Evolutionary conservation across 2,888 invertebrate genomes (phyloP).

Genomic region (Aromia moschata): DNA sequence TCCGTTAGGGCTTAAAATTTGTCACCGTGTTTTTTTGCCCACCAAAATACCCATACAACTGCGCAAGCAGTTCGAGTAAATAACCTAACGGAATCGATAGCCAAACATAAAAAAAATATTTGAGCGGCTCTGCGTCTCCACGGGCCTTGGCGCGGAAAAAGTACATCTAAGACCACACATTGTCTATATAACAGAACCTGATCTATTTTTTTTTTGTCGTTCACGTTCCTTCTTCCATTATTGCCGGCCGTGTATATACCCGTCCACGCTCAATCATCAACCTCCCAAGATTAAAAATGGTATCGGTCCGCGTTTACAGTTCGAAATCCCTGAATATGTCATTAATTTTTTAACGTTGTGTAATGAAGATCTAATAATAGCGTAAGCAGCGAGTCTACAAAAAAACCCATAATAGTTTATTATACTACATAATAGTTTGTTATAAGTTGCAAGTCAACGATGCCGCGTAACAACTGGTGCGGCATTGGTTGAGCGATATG

Average conservation of each 20-base stretch:
- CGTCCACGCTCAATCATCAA: not conserved
- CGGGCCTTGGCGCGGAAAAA: not conserved
- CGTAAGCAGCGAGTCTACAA: not conserved
- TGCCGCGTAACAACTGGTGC: not conserved
- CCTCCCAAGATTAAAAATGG: conserved; percentile 10
- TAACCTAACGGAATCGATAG: not conserved
- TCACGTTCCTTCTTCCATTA: conserved; percentile 1
- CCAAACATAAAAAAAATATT: not conserved
- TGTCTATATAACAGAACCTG: conserved; percentile 1
- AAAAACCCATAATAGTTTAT: conserved; percentile 5
- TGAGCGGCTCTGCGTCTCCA: not conserved
- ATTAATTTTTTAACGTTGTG: conserved; percentile 5
- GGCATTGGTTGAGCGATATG: not conserved
- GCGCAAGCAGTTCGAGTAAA: too few relatives aligned
- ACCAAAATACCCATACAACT: too few relatives aligned
- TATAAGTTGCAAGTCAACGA: conserved; percentile 4
- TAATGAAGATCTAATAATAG: conserved; percentile 12
- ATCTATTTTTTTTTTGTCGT: conserved; percentile 3
- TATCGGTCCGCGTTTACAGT: conserved; percentile 5
- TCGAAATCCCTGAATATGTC: not conserved
- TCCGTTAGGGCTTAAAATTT: too few relatives aligned
- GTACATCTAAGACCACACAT: conserved; percentile 1
- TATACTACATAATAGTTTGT: conserved; percentile 11
- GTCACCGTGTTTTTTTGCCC: too few relatives aligned
- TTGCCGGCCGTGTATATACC: not conserved